These are phyloP conservation scores for Indicator indicator DNA, from an alignment of 2,113 vertebrate species.

Conservation along the genomic window DNA sequence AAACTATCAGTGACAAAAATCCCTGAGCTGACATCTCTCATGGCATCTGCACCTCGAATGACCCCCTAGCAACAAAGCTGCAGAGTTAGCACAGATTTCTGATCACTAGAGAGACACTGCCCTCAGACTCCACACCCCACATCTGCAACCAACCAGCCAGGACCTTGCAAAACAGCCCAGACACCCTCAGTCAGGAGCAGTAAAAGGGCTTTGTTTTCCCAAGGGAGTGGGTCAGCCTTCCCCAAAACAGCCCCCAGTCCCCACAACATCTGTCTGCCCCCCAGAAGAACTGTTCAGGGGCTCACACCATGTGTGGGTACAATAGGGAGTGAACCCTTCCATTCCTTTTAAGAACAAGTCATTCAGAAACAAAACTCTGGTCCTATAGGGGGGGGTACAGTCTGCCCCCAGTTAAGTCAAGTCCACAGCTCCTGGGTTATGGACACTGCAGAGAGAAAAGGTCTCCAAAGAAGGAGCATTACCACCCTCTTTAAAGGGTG, in stretches of 20 bases:
- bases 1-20: background rate
- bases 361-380: background rate
- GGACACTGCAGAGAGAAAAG: background rate
- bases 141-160: background rate
- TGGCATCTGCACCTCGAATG: fast-evolving
- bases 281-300: background rate
- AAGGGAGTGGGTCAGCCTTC: background rate
- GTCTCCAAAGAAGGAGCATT: background rate
- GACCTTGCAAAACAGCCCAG: background rate
- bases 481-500: background rate
- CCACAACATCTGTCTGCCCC: background rate
- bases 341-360: background rate
- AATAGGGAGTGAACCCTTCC: background rate
- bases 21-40: background rate
- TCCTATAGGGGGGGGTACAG: fast-evolving
- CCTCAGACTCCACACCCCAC: background rate
- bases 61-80: background rate
- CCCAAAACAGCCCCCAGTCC: background rate
- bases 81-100: background rate
- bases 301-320: fast-evolving
- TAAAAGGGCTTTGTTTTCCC: background rate
- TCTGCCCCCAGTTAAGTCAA: fast-evolving
- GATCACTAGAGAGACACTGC: background rate
- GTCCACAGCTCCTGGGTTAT: background rate
- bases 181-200: background rate